Percentiles rank a stretch among this genome's conserved stretches.
Conservation (phyloP, 2,113 vertebrate genomes). For the Vulpes ferrilata region DNA sequence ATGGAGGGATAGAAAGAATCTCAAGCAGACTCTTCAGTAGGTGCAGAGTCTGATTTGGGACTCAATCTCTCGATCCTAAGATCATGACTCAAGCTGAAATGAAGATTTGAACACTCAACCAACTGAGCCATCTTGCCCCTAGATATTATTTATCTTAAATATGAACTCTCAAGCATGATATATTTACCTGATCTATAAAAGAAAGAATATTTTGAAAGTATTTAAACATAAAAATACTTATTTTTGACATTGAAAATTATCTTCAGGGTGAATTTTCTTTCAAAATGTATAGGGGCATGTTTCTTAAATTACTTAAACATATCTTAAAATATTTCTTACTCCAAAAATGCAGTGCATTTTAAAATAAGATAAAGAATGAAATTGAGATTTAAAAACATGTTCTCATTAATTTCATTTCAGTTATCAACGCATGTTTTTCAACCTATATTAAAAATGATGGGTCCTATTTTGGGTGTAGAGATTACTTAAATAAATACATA, state of each 20-base stretch:
- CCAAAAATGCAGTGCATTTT: not conserved
- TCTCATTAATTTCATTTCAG: not conserved
- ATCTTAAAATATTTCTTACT: not conserved
- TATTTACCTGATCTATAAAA: not conserved
- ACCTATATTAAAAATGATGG: not conserved
- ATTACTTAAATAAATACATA: not conserved
- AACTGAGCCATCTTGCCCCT: not conserved
- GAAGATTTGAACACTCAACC: not conserved
- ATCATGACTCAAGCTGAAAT: not conserved
- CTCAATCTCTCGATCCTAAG: not conserved
- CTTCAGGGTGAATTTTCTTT: not conserved
- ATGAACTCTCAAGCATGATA: not conserved
- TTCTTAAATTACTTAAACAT: not conserved
- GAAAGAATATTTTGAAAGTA: not conserved
- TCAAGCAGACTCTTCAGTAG: not conserved
- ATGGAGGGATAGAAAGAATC: not conserved
- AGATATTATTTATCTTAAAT: conserved; percentile 17
- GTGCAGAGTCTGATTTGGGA: not conserved
- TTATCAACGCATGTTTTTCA: not conserved
- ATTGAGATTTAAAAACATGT: not conserved
- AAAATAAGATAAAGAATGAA: not conserved
- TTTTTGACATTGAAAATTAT: not conserved
- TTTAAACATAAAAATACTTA: not conserved
- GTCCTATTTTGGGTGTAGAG: not conserved
- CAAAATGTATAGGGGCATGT: not conserved